Evolutionary conservation across 1,140 invertebrate genomes (phyloP), one percentile per base, ranked within the genome.

Genomic region (Hylyphantes graminicola): DNA sequence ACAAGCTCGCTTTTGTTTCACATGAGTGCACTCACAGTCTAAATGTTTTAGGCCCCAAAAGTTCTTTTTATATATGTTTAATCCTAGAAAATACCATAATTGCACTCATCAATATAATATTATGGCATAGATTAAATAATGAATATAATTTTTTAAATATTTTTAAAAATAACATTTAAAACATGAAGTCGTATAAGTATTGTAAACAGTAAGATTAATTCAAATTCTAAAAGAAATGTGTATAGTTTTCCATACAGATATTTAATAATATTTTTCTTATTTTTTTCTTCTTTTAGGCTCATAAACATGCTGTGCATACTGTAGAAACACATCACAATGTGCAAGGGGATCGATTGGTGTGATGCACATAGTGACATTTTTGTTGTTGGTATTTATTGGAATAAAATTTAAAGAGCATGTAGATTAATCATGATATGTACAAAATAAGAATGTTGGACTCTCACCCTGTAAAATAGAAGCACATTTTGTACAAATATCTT

Each of bases 271-370:
- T 61, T 50, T 61, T 11, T n/a, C n/a, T 7, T 67, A 48, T 17
- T 19, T 72, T 67, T 65, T 67, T 57, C 53, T 55, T 68, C 2
- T 85, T 85, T 15, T 11, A 85, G 85, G 78, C 77, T 19, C 70
- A 75, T 64, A 85, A 85, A 50, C 85, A 85, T 85, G 68, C 84
- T 65, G 68, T 77, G 72, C 84, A 85, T 64, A 85, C 77, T 67
- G 77, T 75, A 59, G 77, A 65, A 19, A 77, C 78, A 9, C 85
- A 85, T 76, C 77, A 81, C 53, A 85, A 72, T 50, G 85, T 85
- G 15, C 85, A 85, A 85, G 85, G 85, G 7, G 85, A 85, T 64
- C 77, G 85, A 21, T 61, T 85, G 17, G 85, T 85, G 7, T 85
- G 85, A 85, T 54, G 5, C 21, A 57, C 15, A 50, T 63, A 8